A percentile compares a stretch with the other conserved stretches of the same genome.
Evolutionary conservation across 1,140 invertebrate genomes (phyloP).

Genomic region (Brachystomella parvula): DNA sequence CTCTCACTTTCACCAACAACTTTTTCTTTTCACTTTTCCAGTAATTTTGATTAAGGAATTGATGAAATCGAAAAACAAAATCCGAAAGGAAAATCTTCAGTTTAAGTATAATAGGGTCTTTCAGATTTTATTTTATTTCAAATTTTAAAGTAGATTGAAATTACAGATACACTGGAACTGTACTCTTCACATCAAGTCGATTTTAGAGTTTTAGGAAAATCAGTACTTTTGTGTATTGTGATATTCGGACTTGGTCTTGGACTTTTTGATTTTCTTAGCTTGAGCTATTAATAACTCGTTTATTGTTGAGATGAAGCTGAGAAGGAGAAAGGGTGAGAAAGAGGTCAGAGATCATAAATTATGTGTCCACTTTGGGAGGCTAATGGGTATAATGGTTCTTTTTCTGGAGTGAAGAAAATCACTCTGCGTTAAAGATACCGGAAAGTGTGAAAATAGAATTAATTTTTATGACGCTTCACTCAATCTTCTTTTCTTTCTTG

Average conservation of each 20-base stretch:
- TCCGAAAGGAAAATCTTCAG: not conserved
- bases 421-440: not conserved
- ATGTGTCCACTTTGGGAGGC: too few species aligned
- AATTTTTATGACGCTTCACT: slow-evolving; percentile 8
- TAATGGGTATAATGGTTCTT: not conserved
- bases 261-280: not conserved
- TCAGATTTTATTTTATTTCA: not conserved
- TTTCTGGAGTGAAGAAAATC: not conserved
- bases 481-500: not conserved
- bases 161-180: too few species aligned
- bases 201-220: not conserved
- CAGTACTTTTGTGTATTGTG: not conserved
- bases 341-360: slow-evolving; percentile 10
- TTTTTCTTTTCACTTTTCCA: not conserved
- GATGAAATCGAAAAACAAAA: not conserved
- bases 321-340: not conserved
- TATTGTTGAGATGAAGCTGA: too few species aligned
- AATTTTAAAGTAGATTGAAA: too few species aligned
- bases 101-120: not conserved
- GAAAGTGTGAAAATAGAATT: slow-evolving; percentile 9
- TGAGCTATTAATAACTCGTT: not conserved
- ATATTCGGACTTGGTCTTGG: not conserved
- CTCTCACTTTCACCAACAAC: slow-evolving; percentile 1
- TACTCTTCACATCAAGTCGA: too few species aligned
- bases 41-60: not conserved